Percentiles rank a stretch among this genome's conserved stretches.
phyloP scores from a whole-genome alignment of 2,113 vertebrate species.

The Opisthocomus hoazin region DNA sequence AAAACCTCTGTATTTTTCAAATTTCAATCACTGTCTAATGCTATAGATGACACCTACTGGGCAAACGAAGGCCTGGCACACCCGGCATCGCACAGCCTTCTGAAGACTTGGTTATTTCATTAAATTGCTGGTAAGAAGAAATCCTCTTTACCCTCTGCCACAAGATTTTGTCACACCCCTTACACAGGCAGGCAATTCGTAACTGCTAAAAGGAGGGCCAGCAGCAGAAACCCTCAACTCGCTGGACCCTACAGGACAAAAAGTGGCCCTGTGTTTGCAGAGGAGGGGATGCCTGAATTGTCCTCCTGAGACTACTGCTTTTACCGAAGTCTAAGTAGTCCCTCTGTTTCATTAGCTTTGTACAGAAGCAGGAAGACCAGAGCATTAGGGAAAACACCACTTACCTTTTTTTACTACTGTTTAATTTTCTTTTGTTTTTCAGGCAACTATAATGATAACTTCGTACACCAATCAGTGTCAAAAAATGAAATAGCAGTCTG shows the following conservation, averaged over 20 bases:
- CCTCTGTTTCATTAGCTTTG: neutral
- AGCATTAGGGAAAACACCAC: neutral
- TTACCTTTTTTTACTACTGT: neutral
- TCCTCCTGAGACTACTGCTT: neutral
- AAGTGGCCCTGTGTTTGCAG: neutral
- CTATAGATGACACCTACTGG: conserved; percentile 45
- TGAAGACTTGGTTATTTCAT: neutral
- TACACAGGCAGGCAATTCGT: neutral
- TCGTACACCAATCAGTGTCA: neutral
- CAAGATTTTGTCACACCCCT: neutral
- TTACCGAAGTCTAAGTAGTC: neutral
- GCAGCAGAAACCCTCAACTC: neutral
- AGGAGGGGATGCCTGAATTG: neutral
- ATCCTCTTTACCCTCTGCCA: neutral
- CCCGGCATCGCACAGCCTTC: neutral
- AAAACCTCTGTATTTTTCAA: neutral
- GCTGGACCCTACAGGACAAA: neutral
- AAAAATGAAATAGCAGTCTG: neutral
- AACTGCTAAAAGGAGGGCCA: neutral
- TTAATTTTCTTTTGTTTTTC: neutral
- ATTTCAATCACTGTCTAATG: neutral
- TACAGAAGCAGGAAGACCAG: neutral
- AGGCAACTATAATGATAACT: neutral
- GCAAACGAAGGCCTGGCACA: neutral
- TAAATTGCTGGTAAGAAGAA: neutral